These are phyloP conservation scores for Melanaphis sacchari DNA, from an alignment of 1,140 invertebrate species.

Conservation along the genomic window DNA sequence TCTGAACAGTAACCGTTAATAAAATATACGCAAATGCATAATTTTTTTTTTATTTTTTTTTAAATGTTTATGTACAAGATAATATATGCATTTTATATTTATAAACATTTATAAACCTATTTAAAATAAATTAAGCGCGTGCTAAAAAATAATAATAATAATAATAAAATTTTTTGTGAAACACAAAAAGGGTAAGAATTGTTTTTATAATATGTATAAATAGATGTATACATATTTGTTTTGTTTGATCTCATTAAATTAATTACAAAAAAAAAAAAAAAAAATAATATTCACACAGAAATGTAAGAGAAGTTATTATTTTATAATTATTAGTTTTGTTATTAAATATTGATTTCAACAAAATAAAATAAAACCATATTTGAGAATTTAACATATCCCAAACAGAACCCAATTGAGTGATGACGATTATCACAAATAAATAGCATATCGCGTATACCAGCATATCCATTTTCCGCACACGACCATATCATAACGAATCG, in stretches of 20 bases:
- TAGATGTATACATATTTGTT: constrained; percentile 43
- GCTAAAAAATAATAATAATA: constrained; percentile 26
- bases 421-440: neutral
- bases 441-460: constrained; percentile 13
- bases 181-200: constrained; percentile 50
- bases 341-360: neutral
- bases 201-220: constrained; percentile 29
- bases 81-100: constrained; percentile 31
- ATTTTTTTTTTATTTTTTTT: neutral
- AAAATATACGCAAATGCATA: too few relatives aligned
- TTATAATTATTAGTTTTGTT: neutral
- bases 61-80: constrained; percentile 12
- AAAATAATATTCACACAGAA: neutral
- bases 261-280: constrained; percentile 39
- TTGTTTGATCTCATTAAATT: constrained; percentile 54
- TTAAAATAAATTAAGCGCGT: constrained; percentile 13
- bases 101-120: constrained; percentile 29
- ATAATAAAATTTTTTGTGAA: constrained; percentile 42
- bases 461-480: constrained; percentile 28
- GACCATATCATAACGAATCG: constrained; percentile 30
- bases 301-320: neutral
- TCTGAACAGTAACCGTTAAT: neutral
- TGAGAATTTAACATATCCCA: constrained; percentile 42
- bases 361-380: constrained; percentile 27
- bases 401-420: neutral